phyloP scores from a whole-genome alignment of 2,888 invertebrate genomes.

The Salpingus planirostris region DNA sequence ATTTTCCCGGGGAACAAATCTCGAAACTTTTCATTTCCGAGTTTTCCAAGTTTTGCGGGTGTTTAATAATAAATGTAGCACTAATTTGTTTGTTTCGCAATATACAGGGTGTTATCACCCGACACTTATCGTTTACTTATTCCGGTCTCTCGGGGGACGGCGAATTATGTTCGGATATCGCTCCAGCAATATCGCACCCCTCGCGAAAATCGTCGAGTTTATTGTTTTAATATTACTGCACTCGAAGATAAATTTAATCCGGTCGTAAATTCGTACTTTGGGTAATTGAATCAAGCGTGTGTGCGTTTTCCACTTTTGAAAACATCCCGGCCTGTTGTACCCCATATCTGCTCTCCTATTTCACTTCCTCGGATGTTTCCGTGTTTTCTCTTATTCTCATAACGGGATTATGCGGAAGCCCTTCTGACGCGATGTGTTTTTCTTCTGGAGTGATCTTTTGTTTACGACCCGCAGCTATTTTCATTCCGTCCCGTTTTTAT shows the following conservation, averaged over 20 bases:
- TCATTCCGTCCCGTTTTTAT: constrained; percentile 3
- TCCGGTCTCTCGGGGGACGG: no score
- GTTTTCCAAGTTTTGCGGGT: no score
- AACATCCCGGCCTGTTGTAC: constrained; percentile 1
- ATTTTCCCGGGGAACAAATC: no score
- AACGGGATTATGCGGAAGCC: constrained; percentile 8
- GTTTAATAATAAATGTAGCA: constrained; percentile 13
- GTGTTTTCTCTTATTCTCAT: constrained; percentile 11
- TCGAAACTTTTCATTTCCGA: no score
- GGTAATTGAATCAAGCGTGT: constrained; percentile 7
- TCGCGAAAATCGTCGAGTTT: no score
- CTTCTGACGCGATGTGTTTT: constrained; percentile 7
- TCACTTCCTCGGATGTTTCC: constrained; percentile 5
- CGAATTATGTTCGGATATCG: constrained; percentile 5
- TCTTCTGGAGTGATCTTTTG: constrained; percentile 7
- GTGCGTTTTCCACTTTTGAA: constrained; percentile 5
- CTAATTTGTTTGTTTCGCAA: constrained; percentile 11
- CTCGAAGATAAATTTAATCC: constrained; percentile 7
- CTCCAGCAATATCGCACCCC: constrained; percentile 1
- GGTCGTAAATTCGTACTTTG: constrained; percentile 6
- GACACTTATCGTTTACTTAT: constrained; percentile 10
- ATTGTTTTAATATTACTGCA: constrained; percentile 6
- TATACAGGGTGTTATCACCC: constrained; percentile 10
- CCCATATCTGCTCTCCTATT: no score
- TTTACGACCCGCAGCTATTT: constrained; percentile 6